Evolutionary conservation across 2,113 vertebrate genomes (phyloP), one percentile per base, ranked within the genome.

Genomic region (Prietella phreatophila): DNA sequence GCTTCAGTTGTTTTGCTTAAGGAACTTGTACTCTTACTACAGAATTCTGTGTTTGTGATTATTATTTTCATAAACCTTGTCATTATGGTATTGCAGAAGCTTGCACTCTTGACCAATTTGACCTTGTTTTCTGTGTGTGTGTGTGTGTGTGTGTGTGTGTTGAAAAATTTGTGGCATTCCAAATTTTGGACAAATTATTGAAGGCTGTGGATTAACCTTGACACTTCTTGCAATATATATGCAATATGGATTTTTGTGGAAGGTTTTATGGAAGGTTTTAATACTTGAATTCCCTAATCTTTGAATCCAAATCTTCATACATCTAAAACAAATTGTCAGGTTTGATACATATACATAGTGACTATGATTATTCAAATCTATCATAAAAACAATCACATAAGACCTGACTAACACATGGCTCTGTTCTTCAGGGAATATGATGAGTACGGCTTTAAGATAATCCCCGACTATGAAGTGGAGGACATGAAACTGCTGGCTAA

Each of bases 401-500:
- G 15, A 55, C 42, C 27, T 30, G 39, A 79, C 3, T 60, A 22
- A 53, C 14, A 63, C 27, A 78, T 61, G n/a, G 27, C 55, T 19
- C 50, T 88, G 85, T 91, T 53, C 78, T 82, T 50, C 92, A 99
- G 97, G 4, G 96, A 97, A 67, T 95, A 97, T 0, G 98, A 99
- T 0, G 96, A 97, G 2, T 99, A 99, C 0, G 98, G 98, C 55
- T 99, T 99, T 91, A 96, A 96, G 93, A 96, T 96, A 5, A 91
- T 97, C 75, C 96, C 97, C 0, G 96, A 97, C 84, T 97, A 97
- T 0, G 97, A 97, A 91, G 94, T 97, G n/a, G 97, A 97, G 86
- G 97, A 99, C 91, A 95, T 97, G 95, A 96, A 96, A 91, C 95
- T 99, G 83, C 94, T 98, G 86, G 95, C 97, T 80, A 98, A 97